Base-by-base conservation (phyloP, 2,888 invertebrate species). In the Oxytorus armatus region DNA sequence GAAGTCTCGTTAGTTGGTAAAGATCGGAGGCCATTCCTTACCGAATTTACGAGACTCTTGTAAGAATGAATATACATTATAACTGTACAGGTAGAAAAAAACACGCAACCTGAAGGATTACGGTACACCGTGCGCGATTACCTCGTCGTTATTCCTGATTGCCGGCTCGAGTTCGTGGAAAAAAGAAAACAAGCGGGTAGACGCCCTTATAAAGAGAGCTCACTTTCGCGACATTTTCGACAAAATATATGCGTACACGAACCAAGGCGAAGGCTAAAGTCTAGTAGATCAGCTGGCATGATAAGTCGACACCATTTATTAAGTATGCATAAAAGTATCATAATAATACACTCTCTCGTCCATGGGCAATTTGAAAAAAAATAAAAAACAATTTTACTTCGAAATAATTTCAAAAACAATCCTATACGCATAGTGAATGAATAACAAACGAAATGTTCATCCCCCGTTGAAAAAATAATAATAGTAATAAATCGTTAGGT, bases 251-350 rank as follows among this genome's bases (percentile, higher is more conserved):
- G 8, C 16, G 14, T 16, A 36, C 14, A 18, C 18, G 4, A 16
- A 14, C 7, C 3, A 16, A 18, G 36, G 47, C 2, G 10, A 11
- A 66, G 47, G 16, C 21, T 23, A 10, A 33, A 49, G 55, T n/a
- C 21, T 1, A n/a, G 16, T 16, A 16, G 36, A 49, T 42, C 51
- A 14, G 10, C 42, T 55, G 25, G 53, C 39, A 25, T 25, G 42
- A 44, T 69, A 69, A 69, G 55, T 69, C 42, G 65, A 66, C 49
- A 49, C 21, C 29, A 49, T 47, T 65, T 49, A 11, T 33, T 49
- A n/a, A 29, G 16, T 47, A 7, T 14, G 18, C 8, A 49, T 7
- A n/a, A 14, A 3, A 14, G 16, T 44, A 14, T 44, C 16, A 44
- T 0, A 16, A 16, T 44, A 16, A 1, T 14, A 44, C 0, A 39